Evolutionary conservation across 2,797 vertebrate species (phyloP).

Genomic region (Coilia nasus): DNA sequence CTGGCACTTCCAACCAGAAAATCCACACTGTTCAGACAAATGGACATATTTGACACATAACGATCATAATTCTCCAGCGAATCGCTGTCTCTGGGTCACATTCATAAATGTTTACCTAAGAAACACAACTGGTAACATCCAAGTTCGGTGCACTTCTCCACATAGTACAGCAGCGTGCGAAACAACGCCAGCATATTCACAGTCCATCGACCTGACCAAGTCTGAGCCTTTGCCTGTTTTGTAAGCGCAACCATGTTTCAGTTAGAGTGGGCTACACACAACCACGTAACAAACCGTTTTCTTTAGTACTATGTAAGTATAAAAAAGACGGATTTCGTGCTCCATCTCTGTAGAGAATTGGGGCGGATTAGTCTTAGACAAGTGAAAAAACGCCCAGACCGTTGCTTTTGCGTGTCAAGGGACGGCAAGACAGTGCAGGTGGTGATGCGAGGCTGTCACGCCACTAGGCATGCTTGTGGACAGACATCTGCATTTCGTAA

Average conservation of each 20-base stretch:
- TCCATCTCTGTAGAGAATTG: background rate
- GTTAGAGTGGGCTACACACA: background rate
- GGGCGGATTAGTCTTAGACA: background rate
- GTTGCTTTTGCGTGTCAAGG: conserved; percentile 20
- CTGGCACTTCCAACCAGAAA: no score
- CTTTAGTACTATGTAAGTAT: background rate
- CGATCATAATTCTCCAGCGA: no score
- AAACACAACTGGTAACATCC: no score
- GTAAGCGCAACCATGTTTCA: background rate
- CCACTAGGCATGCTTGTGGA: background rate
- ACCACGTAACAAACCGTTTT: background rate
- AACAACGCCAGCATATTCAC: background rate
- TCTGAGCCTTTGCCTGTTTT: background rate
- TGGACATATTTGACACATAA: no score
- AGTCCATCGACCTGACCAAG: background rate
- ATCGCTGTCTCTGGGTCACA: no score
- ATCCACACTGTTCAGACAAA: no score
- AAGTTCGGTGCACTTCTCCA: background rate
- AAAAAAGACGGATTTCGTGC: background rate
- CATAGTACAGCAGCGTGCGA: background rate
- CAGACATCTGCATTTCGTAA: background rate
- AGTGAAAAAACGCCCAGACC: background rate
- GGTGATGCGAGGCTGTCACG: conserved; percentile 37
- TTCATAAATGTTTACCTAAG: no score
- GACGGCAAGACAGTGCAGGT: conserved; percentile 28